Conservation (phyloP, 2,888 invertebrate genomes). For the Drosophila heteroneura region DNA sequence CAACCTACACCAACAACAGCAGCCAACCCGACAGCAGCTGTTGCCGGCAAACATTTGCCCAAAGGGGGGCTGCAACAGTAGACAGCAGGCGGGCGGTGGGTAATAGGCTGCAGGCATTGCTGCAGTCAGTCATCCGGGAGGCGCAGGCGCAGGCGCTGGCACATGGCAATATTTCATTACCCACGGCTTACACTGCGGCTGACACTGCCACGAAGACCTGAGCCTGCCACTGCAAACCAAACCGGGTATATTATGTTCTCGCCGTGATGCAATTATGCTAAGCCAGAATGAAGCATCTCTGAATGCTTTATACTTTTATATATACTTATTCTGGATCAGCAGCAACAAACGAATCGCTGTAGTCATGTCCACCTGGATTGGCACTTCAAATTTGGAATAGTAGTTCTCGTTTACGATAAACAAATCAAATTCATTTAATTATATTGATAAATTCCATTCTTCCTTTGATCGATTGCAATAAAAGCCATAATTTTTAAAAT, state of each 20-base stretch:
- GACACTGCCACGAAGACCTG: slow-evolving; percentile 39
- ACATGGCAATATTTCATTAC: slow-evolving; percentile 82
- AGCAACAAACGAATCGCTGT: rapidly evolving
- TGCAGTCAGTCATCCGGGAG: slow-evolving; percentile 56
- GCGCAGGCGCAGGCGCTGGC: slow-evolving; percentile 63
- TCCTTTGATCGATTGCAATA: not conserved
- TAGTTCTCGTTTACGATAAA: not conserved
- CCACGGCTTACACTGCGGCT: slow-evolving; percentile 61
- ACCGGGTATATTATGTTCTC: slow-evolving; percentile 11
- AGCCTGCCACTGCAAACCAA: slow-evolving; percentile 3
- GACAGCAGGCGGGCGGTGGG: slow-evolving; percentile 21
- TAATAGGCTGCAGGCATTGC: slow-evolving; percentile 23
- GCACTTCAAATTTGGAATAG: not conserved
- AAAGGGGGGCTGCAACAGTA: slow-evolving; percentile 21
- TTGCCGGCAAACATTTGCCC: slow-evolving; percentile 74
- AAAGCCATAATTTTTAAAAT: too few relatives aligned
- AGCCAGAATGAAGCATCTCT: not conserved
- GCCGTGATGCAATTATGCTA: not conserved
- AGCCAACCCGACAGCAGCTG: slow-evolving; percentile 62
- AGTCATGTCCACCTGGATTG: not conserved
- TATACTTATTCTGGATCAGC: not conserved
- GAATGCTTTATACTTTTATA: not conserved
- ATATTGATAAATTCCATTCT: not conserved
- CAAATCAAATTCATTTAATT: not conserved
- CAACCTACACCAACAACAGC: slow-evolving; percentile 71